phyloP scores from a whole-genome alignment of 2,888 invertebrate species.

The Serripes groenlandicus region DNA sequence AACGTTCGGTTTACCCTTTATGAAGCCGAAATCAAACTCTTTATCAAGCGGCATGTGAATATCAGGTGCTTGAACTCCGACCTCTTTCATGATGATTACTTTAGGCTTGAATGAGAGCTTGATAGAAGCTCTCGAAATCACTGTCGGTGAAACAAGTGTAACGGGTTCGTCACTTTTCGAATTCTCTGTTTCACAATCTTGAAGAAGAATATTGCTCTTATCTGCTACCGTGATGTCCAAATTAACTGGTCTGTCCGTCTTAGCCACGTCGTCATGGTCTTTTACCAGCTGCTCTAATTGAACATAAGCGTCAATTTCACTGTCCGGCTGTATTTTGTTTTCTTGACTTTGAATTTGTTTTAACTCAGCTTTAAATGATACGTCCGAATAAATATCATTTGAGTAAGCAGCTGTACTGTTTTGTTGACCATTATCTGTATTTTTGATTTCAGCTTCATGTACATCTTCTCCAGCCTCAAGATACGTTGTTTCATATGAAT shows the following conservation, averaged over 20 bases:
- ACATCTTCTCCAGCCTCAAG: neutral
- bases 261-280: conserved; percentile 21
- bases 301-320: conserved; percentile 58
- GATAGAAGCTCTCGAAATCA: conserved; percentile 13
- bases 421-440: neutral
- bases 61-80: conserved; percentile 63
- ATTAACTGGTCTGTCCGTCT: neutral
- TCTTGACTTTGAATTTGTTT: neutral
- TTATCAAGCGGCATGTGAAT: conserved; percentile 62
- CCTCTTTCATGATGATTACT: conserved; percentile 59
- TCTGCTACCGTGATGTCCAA: neutral
- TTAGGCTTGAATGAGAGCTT: conserved; percentile 3
- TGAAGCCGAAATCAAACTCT: conserved; percentile 57
- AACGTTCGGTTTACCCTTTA: conserved; percentile 7
- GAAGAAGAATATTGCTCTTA: neutral
- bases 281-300: conserved; percentile 44
- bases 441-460: neutral
- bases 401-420: conserved; percentile 23
- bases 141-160: conserved; percentile 5
- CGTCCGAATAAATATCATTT: conserved; percentile 46
- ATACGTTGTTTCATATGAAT: neutral
- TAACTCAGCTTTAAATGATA: conserved; percentile 24
- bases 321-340: conserved; percentile 17
- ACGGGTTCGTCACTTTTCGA: neutral
- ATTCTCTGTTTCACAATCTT: neutral